Conservation (phyloP, 2,797 vertebrate species). For the Eremophila alpestris region DNA sequence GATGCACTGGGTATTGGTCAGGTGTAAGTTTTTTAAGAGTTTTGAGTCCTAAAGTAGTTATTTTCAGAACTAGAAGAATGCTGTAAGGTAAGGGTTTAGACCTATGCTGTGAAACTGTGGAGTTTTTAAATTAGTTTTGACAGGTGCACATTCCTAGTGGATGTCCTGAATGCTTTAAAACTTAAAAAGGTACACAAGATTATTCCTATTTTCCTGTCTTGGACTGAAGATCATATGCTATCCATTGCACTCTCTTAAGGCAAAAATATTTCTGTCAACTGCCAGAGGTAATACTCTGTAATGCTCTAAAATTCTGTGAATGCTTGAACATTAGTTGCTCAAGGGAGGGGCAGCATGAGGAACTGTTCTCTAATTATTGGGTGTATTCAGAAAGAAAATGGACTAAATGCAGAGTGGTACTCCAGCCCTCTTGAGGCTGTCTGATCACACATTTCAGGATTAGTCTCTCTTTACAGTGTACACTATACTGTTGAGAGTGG, state of each 20-base stretch:
- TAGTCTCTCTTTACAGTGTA: neutral
- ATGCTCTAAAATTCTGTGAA: slow-evolving; percentile 58
- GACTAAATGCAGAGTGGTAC: slow-evolving; percentile 18
- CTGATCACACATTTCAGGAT: neutral
- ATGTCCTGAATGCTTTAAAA: neutral
- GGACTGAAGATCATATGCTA: neutral
- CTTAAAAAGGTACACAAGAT: neutral
- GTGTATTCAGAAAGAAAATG: slow-evolving; percentile 63
- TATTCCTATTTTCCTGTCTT: neutral
- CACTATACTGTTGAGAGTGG: neutral
- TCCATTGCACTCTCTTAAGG: neutral
- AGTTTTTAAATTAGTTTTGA: neutral
- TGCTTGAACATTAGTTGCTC: slow-evolving; percentile 34
- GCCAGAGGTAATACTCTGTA: slow-evolving; percentile 11
- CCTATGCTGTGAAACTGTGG: neutral
- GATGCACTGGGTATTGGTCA: neutral
- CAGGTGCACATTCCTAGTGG: neutral
- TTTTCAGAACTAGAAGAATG: neutral
- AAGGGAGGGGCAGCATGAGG: slow-evolving; percentile 68
- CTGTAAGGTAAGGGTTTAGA: neutral
- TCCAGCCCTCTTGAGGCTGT: neutral
- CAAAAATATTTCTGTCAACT: slow-evolving; percentile 28
- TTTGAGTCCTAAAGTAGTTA: neutral
- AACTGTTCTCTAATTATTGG: slow-evolving; percentile 70
- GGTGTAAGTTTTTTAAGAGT: neutral